Evolutionary conservation across 2,113 vertebrate genomes (phyloP).

Genomic region (Orcinus orca): DNA sequence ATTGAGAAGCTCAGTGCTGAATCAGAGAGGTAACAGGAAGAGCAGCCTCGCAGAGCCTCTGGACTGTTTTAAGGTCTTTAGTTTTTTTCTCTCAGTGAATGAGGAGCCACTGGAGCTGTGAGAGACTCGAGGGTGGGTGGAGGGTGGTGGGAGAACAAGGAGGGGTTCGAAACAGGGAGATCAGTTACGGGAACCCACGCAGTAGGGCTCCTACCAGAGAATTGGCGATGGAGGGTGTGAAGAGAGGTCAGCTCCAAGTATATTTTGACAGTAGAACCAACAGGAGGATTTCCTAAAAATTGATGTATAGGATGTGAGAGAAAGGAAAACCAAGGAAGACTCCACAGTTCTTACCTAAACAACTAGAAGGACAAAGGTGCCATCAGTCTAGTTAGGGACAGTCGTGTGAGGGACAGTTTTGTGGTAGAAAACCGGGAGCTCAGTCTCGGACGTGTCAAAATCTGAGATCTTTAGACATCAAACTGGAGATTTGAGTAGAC

Average conservation of each 20-base stretch:
- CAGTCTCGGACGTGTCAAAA: neutral
- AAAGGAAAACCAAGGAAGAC: neutral
- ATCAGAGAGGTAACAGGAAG: neutral
- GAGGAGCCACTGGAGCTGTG: neutral
- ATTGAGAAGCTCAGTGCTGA: neutral
- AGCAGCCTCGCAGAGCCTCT: neutral
- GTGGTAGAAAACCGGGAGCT: no score
- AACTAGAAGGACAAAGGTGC: neutral
- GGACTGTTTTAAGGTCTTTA: neutral
- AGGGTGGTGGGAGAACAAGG: neutral
- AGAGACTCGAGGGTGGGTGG: neutral
- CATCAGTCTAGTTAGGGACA: fast-evolving
- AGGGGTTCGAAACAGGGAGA: neutral
- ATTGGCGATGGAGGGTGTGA: fast-evolving
- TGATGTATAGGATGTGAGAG: neutral
- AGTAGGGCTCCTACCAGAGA: neutral
- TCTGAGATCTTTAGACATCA: neutral
- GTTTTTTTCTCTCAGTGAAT: neutral
- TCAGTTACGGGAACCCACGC: neutral
- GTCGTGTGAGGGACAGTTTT: neutral
- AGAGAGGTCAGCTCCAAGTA: neutral
- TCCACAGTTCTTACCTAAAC: neutral
- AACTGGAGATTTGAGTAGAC: neutral
- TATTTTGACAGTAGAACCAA: neutral
- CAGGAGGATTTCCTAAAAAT: neutral